These are phyloP conservation scores for Ptychoptera albimana DNA, from an alignment of 2,888 invertebrate genomes.

Conservation along the genomic window DNA sequence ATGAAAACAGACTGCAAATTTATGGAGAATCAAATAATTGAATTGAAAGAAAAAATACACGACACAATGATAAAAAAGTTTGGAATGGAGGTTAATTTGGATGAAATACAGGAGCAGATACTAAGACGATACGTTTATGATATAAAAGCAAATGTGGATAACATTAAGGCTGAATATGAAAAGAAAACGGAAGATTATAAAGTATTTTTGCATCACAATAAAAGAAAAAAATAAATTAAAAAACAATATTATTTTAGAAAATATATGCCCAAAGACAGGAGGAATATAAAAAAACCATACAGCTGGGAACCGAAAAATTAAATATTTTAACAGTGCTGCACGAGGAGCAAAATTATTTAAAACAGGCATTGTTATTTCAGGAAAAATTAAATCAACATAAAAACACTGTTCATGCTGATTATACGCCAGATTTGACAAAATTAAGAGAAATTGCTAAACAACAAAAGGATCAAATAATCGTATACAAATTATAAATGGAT, in stretches of 20 bases:
- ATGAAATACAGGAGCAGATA: conserved; percentile 38
- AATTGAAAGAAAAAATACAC: conserved; percentile 36
- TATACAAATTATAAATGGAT: conserved; percentile 12
- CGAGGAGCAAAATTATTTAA: conserved; percentile 35
- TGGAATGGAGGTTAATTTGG: conserved; percentile 35
- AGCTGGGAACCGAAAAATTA: conserved; percentile 37
- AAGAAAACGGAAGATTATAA: conserved; percentile 29
- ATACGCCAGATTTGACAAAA: conserved; percentile 19
- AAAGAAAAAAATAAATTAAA: too few relatives aligned
- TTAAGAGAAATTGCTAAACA: conserved; percentile 23
- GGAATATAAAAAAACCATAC: conserved; percentile 30
- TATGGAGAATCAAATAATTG: conserved; percentile 43
- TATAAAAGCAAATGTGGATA: conserved; percentile 33
- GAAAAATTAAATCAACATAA: conserved; percentile 9
- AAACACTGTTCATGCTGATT: background rate
- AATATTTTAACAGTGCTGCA: conserved; percentile 38
- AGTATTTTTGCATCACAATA: too few relatives aligned
- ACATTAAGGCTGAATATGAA: conserved; percentile 31
- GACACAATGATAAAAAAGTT: conserved; percentile 39
- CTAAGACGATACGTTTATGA: conserved; percentile 37
- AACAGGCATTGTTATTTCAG: conserved; percentile 28
- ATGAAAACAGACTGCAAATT: conserved; percentile 52
- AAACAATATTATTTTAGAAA: conserved; percentile 17
- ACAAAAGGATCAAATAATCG: conserved; percentile 36
- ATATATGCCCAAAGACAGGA: conserved; percentile 23